A percentile compares a stretch with the other conserved stretches of the same genome.
These are phyloP conservation scores for Dipodomys ordii DNA, from an alignment of 2,113 vertebrate genomes.

Conservation along the genomic window DNA sequence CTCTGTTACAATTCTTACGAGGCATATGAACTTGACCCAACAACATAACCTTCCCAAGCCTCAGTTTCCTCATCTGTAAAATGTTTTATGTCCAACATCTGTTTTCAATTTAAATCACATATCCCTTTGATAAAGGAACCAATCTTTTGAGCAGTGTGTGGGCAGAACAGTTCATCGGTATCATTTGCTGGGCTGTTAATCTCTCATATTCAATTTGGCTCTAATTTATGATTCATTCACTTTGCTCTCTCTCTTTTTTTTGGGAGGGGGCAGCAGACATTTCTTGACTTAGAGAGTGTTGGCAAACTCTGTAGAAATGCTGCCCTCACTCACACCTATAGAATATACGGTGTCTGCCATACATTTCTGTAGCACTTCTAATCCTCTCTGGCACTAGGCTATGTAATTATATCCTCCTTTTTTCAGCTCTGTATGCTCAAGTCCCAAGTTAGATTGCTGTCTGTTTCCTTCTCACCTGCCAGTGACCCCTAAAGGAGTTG, in stretches of 20 bases:
- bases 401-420: conserved; percentile 63
- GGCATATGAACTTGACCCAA: neutral
- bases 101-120: neutral
- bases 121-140: neutral
- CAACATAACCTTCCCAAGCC: neutral
- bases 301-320: conserved; percentile 32
- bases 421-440: neutral
- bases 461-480: conserved; percentile 42
- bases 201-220: neutral
- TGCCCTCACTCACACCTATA: conserved; percentile 72
- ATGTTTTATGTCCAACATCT: neutral
- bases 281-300: conserved; percentile 69
- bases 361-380: conserved; percentile 44
- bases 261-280: neutral
- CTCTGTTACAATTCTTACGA: neutral
- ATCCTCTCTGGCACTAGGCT: conserved; percentile 47
- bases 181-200: neutral
- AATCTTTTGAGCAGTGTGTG: neutral
- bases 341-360: conserved; percentile 69
- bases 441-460: neutral
- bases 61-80: neutral
- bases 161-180: neutral
- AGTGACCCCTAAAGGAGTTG: conserved; percentile 36
- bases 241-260: neutral
- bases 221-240: neutral